Conservation (phyloP, 2,113 vertebrate genomes). For the Lipotes vexillifer region DNA sequence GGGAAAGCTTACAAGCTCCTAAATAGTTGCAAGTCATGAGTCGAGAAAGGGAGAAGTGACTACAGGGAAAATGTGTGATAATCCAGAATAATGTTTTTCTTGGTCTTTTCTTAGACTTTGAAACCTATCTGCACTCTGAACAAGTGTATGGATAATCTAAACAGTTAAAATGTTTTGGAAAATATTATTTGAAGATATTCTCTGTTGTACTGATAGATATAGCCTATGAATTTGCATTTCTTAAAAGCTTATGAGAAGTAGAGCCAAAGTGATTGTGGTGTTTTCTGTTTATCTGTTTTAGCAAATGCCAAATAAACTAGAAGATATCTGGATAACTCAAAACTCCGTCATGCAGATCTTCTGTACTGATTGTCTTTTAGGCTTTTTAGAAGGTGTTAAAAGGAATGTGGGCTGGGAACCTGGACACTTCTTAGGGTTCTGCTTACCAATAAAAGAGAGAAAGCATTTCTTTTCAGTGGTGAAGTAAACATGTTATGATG, state of each 20-base stretch:
- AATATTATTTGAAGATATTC: conserved; percentile 7
- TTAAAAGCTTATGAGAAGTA: background rate
- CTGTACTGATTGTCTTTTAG: background rate
- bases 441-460: background rate
- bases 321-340: background rate
- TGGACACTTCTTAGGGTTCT: background rate
- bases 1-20: conserved; percentile 68
- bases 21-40: conserved; percentile 60
- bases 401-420: background rate
- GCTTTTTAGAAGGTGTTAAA: conserved; percentile 18
- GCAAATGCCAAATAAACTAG: background rate
- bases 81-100: conserved; percentile 53
- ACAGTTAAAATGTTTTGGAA: conserved; percentile 3
- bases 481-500: background rate
- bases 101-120: background rate
- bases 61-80: conserved; percentile 13
- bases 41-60: background rate
- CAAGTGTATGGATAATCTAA: background rate
- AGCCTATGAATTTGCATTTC: background rate
- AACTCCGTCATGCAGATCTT: background rate
- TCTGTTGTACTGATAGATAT: background rate
- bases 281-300: background rate
- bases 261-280: background rate
- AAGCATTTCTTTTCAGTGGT: background rate
- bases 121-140: background rate